Evolutionary conservation across 2,888 invertebrate species (phyloP).

Genomic region (Napeogenes inachia): DNA sequence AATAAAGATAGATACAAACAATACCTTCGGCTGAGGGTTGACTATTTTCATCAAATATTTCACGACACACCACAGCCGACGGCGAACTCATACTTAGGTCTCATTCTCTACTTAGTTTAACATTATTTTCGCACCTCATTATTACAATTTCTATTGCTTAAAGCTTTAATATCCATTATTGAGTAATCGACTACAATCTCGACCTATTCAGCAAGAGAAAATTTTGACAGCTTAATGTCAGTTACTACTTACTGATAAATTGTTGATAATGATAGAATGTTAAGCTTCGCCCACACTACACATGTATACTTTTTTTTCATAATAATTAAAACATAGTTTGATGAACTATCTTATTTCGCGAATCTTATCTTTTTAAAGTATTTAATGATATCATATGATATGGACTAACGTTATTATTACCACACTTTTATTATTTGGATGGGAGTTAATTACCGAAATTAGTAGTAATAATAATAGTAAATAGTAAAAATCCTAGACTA

Average conservation of each 20-base stretch:
- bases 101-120: constrained; percentile 48
- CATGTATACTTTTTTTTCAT: neutral
- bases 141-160: constrained; percentile 13
- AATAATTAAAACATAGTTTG: too few species aligned
- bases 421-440: too few species aligned
- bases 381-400: too few species aligned
- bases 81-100: constrained; percentile 60
- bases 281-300: neutral
- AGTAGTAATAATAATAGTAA: too few species aligned
- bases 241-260: constrained; percentile 3
- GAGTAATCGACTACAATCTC: constrained; percentile 22
- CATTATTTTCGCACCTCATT: constrained; percentile 23
- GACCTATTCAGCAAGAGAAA: constrained; percentile 20
- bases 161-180: constrained; percentile 25
- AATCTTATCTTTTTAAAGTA: too few species aligned
- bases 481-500: too few species aligned
- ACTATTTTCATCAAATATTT: constrained; percentile 90
- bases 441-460: too few species aligned
- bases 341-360: too few species aligned
- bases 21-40: constrained; percentile 87
- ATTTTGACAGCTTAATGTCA: constrained; percentile 26
- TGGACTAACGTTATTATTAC: too few species aligned
- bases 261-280: constrained; percentile 15
- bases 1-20: constrained; percentile 18
- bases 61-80: constrained; percentile 84